Evolutionary conservation across 2,888 invertebrate species (phyloP), one percentile per base, ranked within the genome.

Genomic region (Crossocerus cetratus): DNA sequence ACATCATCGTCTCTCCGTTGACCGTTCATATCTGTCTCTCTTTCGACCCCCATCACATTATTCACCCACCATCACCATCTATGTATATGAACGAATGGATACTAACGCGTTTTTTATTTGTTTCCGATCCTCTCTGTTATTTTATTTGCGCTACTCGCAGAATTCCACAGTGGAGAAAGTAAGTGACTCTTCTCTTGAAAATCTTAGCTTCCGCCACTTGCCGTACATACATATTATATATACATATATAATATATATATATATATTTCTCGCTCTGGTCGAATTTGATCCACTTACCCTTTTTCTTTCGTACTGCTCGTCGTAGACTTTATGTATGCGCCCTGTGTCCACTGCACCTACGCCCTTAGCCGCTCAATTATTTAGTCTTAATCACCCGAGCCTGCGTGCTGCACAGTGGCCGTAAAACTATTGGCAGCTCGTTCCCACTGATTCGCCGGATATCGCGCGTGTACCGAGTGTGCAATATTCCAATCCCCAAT

Each of bases 161-260:
- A 93, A 98, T 97, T 92, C 94, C 98, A 86, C 96, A 97, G 91
- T 98, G 98, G 98, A 98, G 97, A 92, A 97, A 97, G 98, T 98
- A 94, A 96, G 95, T 95, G 88, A 87, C 32, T 86, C 80, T 77
- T 84, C 85, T 83, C 80, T 83, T 86, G 79, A 86, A 32, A 32
- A 85, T 84, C 84, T 86, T 85, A 86, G 87, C 86, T 84, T 86
- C 83, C 81, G 87, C 82, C 78, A 77, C 69, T 78, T 73, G 82
- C 77, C 73, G 80, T 82, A 76, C n/a, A n/a, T 57, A 32, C 32
- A 32, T 32, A 32, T 32, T 32, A 32, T 32, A 32, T 8, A 32
- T 32, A 32, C 11, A 32, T 8, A 32, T 23, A 23, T 23, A 3
- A 23, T 23, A 23, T 32, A 32, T 32, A 32, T 32, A 57, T n/a